Evolutionary conservation across 1,140 invertebrate species (phyloP).

Genomic region (Cyrtorhinus lividipennis): DNA sequence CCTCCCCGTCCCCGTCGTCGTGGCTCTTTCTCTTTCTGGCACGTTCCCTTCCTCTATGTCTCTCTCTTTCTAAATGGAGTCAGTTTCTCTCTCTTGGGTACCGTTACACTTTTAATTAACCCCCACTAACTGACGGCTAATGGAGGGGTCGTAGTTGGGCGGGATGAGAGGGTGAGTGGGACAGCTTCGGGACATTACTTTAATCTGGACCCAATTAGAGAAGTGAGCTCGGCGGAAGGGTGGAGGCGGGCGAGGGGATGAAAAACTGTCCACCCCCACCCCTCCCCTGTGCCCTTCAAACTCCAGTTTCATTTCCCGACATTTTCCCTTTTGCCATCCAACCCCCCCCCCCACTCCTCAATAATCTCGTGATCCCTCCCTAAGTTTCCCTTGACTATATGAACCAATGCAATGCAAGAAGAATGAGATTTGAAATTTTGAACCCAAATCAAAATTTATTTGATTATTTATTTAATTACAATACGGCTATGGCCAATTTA

Average conservation of each 20-base stretch:
- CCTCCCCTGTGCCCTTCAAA: too few species aligned
- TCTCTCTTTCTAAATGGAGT: not conserved
- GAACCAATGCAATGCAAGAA: too few species aligned
- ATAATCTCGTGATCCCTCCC: too few species aligned
- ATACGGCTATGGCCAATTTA: too few species aligned
- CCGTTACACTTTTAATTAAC: constrained; percentile 7
- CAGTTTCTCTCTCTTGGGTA: not conserved
- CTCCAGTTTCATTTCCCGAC: too few species aligned
- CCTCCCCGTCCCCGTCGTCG: not conserved
- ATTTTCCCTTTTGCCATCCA: too few species aligned
- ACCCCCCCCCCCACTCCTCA: too few species aligned
- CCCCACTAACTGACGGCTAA: not conserved
- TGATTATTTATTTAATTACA: too few species aligned
- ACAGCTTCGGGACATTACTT: constrained; percentile 8
- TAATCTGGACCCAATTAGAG: constrained; percentile 8
- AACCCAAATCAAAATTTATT: too few species aligned
- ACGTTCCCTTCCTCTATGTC: not conserved
- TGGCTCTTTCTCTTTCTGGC: not conserved
- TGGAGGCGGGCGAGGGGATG: not conserved
- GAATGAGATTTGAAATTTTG: too few species aligned
- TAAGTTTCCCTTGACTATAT: too few species aligned
- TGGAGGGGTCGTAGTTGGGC: not conserved
- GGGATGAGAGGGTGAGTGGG: not conserved
- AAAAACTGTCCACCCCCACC: not conserved
- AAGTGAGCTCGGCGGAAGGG: not conserved